Evolutionary conservation across 1,140 invertebrate genomes (phyloP).

Genomic region (Cotesia vestalis): DNA sequence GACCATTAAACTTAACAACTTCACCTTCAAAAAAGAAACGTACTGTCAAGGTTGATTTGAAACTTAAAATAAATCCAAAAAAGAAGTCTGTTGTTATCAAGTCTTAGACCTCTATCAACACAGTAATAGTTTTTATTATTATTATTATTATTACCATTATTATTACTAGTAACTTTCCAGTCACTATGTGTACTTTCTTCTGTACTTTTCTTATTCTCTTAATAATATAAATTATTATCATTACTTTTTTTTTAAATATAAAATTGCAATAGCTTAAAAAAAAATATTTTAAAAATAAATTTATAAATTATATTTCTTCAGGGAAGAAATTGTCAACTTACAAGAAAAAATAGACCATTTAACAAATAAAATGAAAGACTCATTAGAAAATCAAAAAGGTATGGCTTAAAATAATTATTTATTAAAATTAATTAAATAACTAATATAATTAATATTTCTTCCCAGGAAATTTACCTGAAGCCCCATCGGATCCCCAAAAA

Average conservation of each 20-base stretch:
- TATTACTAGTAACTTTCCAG: too few species aligned
- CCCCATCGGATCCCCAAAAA: background rate
- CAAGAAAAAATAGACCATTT: slow-evolving; percentile 66
- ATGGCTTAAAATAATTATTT: slow-evolving; percentile 2
- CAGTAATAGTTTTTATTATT: slow-evolving; percentile 51
- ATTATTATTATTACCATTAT: too few species aligned
- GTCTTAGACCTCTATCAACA: slow-evolving; percentile 60
- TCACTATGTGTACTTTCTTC: too few species aligned
- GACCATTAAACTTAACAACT: slow-evolving; percentile 67
- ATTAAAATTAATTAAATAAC: background rate
- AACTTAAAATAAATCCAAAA: slow-evolving; percentile 79
- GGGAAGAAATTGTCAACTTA: slow-evolving; percentile 67
- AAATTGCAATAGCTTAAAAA: slow-evolving; percentile 13
- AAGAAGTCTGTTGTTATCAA: slow-evolving; percentile 55
- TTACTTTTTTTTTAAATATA: background rate
- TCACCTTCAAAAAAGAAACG: slow-evolving; percentile 78
- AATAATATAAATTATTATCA: too few species aligned
- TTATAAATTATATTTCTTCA: slow-evolving; percentile 48
- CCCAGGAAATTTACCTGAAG: too few species aligned
- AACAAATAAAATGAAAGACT: slow-evolving; percentile 62
- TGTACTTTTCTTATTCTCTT: too few species aligned
- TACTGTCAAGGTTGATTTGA: slow-evolving; percentile 81
- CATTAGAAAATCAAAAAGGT: slow-evolving; percentile 56
- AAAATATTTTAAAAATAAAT: slow-evolving; percentile 9
- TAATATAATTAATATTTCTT: too few species aligned